Conservation (phyloP, 2,113 vertebrate genomes). For the Origma solitaria region DNA sequence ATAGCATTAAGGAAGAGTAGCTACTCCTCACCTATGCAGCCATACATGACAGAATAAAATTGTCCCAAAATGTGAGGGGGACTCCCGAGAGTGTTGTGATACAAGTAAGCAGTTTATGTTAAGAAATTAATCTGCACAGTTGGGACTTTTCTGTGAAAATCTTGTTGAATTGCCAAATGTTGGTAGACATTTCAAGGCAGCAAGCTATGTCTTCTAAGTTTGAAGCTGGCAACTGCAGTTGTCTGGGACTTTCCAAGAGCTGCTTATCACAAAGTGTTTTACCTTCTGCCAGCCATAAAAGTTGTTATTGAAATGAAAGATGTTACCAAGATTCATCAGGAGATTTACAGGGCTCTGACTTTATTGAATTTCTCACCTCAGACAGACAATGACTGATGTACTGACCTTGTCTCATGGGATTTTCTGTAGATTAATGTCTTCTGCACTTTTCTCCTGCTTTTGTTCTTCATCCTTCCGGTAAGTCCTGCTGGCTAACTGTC, state of each 20-base stretch:
- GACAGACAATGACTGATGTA: not conserved
- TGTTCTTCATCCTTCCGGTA: not conserved
- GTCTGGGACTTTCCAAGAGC: not conserved
- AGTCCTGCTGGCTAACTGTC: not conserved
- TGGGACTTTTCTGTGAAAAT: not conserved
- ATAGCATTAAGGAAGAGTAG: not conserved
- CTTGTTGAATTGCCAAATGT: not conserved
- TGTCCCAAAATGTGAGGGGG: not conserved
- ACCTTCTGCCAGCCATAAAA: not conserved
- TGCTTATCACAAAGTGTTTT: not conserved
- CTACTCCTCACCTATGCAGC: not conserved
- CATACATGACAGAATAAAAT: not conserved
- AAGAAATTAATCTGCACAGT: not conserved
- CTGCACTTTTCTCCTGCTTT: not conserved
- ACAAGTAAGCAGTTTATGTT: not conserved
- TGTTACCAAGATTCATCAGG: not conserved
- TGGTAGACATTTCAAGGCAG: not conserved
- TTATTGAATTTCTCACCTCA: constrained; percentile 31
- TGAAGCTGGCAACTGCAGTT: not conserved
- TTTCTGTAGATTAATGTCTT: constrained; percentile 43
- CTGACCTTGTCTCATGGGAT: not conserved
- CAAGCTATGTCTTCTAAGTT: not conserved
- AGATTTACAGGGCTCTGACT: not conserved
- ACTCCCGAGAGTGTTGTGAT: not conserved
- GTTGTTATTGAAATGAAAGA: constrained; percentile 16